phyloP scores from a whole-genome alignment of 2,113 vertebrate species.

The Stomatorhinus ivindoensis region DNA sequence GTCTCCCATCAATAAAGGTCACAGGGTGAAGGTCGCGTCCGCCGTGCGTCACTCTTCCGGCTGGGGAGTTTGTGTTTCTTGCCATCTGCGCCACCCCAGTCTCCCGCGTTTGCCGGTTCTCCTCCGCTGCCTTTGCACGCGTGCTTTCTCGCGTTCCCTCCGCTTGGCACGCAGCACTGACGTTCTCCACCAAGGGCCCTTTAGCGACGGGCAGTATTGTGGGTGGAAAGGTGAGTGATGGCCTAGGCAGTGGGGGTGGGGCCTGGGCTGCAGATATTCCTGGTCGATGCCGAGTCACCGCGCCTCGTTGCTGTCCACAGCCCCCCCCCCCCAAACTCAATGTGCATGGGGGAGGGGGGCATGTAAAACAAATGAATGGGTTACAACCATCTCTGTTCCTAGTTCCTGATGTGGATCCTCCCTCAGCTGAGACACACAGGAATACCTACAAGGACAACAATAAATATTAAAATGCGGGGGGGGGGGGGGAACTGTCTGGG shows the following conservation, averaged over 20 bases:
- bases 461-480: constrained; percentile 2
- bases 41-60: neutral
- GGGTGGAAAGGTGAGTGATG: too few relatives aligned
- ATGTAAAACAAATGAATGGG: neutral
- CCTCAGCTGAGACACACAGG: constrained; percentile 9
- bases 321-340: neutral
- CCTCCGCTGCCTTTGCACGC: neutral
- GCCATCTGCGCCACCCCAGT: neutral
- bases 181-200: neutral
- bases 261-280: constrained; percentile 5
- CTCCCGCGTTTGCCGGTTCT: neutral
- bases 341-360: neutral
- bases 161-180: neutral
- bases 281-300: neutral
- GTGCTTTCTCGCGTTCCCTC: neutral
- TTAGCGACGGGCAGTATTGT: neutral
- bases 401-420: neutral
- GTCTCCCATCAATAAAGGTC: constrained; percentile 12
- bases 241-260: neutral
- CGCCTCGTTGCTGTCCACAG: constrained; percentile 2
- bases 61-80: neutral
- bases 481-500: too few relatives aligned
- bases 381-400: neutral
- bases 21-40: neutral
- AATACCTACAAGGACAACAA: constrained; percentile 1